Percentiles rank a stretch among this genome's conserved stretches.
Evolutionary conservation across 2,113 vertebrate genomes (phyloP).

Genomic region (Embiotoca jacksoni): DNA sequence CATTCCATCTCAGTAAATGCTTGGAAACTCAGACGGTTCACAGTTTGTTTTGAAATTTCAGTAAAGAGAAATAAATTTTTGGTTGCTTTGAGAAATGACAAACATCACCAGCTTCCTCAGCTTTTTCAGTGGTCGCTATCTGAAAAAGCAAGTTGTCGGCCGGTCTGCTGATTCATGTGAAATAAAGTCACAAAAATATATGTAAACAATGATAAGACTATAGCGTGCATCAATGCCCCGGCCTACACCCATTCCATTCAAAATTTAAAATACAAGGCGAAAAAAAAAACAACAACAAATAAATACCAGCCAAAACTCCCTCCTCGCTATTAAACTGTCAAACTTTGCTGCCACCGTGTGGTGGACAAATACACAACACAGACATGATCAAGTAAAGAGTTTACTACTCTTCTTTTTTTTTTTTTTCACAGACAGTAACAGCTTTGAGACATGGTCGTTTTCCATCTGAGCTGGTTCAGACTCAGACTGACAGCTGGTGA

Average conservation of each 20-base stretch:
- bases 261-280: slow-evolving; percentile 6
- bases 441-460: slow-evolving; percentile 86
- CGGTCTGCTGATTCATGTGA: neutral
- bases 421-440: slow-evolving; percentile 75
- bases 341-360: slow-evolving; percentile 62
- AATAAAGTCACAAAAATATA: neutral
- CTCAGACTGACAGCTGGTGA: slow-evolving; percentile 85
- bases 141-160: neutral
- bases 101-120: neutral
- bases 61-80: neutral
- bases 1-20: neutral
- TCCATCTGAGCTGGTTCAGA: slow-evolving; percentile 73
- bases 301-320: neutral
- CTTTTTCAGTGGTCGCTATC: neutral
- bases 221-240: neutral
- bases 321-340: neutral
- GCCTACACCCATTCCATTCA: neutral
- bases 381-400: slow-evolving; percentile 43
- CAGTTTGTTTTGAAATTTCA: slow-evolving; percentile 25
- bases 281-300: slow-evolving; percentile 11
- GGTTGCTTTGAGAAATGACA: neutral
- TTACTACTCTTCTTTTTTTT: slow-evolving; percentile 34
- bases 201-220: slow-evolving; percentile 11
- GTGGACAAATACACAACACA: slow-evolving; percentile 62
- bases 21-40: slow-evolving; percentile 34